Conservation (phyloP, 2,888 invertebrate genomes). For the Eumerus sabulonum region DNA sequence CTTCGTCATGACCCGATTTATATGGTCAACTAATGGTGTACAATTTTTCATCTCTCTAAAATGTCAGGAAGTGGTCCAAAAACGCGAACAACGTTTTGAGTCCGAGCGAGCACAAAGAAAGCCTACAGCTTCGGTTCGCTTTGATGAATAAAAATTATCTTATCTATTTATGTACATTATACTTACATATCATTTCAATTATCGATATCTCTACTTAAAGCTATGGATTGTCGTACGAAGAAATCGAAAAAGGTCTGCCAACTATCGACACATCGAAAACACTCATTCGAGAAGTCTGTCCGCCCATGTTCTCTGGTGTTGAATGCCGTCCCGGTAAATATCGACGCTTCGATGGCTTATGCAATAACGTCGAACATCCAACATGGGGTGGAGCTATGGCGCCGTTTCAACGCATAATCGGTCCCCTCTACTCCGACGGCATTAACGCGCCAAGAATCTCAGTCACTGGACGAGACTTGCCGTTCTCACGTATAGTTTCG, state of each 20-base stretch:
- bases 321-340: constrained; percentile 94
- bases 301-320: constrained; percentile 91
- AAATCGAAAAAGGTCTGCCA: constrained; percentile 92
- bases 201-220: constrained; percentile 80
- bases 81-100: no score
- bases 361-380: constrained; percentile 92
- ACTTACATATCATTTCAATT: no score
- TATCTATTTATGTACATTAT: no score
- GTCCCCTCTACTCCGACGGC: constrained; percentile 91
- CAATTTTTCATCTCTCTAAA: no score
- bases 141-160: no score
- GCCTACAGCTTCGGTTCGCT: no score
- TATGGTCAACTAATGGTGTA: no score
- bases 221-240: constrained; percentile 90
- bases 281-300: constrained; percentile 90
- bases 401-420: constrained; percentile 88
- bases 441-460: constrained; percentile 91
- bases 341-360: constrained; percentile 91
- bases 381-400: constrained; percentile 93
- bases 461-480: constrained; percentile 87
- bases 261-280: constrained; percentile 93
- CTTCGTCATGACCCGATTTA: no score
- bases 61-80: no score
- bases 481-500: constrained; percentile 90
- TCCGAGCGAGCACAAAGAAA: no score